Base-by-base conservation (phyloP, 2,113 vertebrate genomes). In the Oryzias melastigma region DNA sequence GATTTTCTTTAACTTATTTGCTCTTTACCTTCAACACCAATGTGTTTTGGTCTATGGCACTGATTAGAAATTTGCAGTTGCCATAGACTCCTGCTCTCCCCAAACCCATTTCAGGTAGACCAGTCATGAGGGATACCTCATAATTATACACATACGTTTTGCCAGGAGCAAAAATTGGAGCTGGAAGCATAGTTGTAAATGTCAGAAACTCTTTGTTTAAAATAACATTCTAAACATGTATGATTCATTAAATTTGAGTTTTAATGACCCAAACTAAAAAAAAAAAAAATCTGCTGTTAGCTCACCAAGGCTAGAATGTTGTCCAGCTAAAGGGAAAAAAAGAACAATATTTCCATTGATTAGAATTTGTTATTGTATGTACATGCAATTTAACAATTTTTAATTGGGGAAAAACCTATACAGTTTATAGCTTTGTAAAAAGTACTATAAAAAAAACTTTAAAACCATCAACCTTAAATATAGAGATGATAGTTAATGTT, bases 61-160 rank as follows among this genome's bases (percentile, higher is more conserved):
- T 89, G 77, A 96, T 92, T 45, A 91, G 77, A 50, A 93, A 47
- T 52, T 92, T 92, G 85, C 89, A 56, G 61, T 14, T 85, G 20
- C 95, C 40, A 69, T 86, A 93, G 16, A 94, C 10, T 0, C 93
- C 92, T 0, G 84, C 84, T 77, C 83, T 92, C 29, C 84, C 91
- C 63, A 94, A 70, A 53, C 73, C 73, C 27, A 86, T 77, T 22
- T 94, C 91, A 45, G 91, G 91, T 43, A 95, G 86, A 49, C 92
- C 92, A 0, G 65, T 88, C 68, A 92, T 56, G 42, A 93, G 72
- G 29, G 62, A 19, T 20, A 85, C 86, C 55, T 93, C 92, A 87
- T 95, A 95, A 29, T 85, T 84, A 75, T 93, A 94, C 22, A 84
- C 4, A 45, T 90, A 81, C 17, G 75, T 90, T 62, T 88, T 92